These are phyloP conservation scores for Pseudochaenichthys georgianus DNA, from an alignment of 2,797 vertebrate species.

Conservation along the genomic window DNA sequence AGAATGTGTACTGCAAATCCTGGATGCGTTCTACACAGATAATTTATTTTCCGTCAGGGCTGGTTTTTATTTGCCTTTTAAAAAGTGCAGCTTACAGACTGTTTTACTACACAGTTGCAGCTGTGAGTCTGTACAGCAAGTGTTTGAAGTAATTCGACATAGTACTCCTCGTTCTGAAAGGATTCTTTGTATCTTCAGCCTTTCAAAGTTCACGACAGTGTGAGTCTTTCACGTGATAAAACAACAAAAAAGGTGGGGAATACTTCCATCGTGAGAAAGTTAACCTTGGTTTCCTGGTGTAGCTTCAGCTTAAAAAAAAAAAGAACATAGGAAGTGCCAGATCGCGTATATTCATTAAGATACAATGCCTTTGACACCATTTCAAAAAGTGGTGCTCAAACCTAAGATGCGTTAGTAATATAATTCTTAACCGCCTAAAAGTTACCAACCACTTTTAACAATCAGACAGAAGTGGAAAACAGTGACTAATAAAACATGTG, in stretches of 20 bases:
- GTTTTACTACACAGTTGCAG: not conserved
- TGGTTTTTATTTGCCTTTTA: not conserved
- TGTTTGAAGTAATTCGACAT: slow-evolving; percentile 29
- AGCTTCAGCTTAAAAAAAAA: not conserved
- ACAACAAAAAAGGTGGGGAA: slow-evolving; percentile 10
- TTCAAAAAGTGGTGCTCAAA: not conserved
- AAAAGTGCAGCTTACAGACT: not conserved
- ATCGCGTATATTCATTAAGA: too few relatives aligned
- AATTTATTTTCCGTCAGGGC: too few relatives aligned
- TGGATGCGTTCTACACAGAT: not conserved
- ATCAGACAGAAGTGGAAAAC: not conserved
- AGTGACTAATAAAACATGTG: slow-evolving; percentile 30
- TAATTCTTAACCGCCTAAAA: not conserved
- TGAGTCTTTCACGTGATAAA: slow-evolving; percentile 25
- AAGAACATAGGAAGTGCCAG: too few relatives aligned
- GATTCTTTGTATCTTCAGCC: slow-evolving; percentile 32
- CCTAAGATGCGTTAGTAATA: not conserved
- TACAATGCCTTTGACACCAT: not conserved
- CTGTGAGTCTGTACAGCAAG: slow-evolving; percentile 11
- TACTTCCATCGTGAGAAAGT: slow-evolving; percentile 2
- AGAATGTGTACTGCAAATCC: not conserved
- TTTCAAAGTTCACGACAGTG: slow-evolving; percentile 27
- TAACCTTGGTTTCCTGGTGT: not conserved
- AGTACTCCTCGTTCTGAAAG: slow-evolving; percentile 30
- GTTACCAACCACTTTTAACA: slow-evolving; percentile 1